Percentiles rank a stretch among this genome's conserved stretches.
Conservation (phyloP, 2,888 invertebrate genomes). For the Azorinus chamasolen region DNA sequence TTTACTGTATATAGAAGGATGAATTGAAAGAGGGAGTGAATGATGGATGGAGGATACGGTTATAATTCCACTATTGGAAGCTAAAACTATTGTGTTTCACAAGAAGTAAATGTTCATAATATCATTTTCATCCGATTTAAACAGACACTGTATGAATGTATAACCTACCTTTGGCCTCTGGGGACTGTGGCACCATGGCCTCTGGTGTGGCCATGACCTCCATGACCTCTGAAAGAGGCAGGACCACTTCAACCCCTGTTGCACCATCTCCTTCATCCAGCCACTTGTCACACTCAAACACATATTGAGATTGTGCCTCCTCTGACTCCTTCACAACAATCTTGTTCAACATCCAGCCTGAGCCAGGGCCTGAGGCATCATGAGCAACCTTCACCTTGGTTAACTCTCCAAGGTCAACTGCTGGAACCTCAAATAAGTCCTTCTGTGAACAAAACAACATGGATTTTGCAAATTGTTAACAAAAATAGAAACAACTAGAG, state of each 20-base stretch:
- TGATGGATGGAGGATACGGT: no score
- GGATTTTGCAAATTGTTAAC: no score
- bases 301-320: conserved; percentile 58
- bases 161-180: conserved; percentile 5
- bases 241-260: conserved; percentile 49
- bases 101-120: no score
- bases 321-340: conserved; percentile 72
- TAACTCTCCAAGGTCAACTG: conserved; percentile 79
- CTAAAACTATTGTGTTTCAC: no score
- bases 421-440: conserved; percentile 80
- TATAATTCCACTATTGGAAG: no score
- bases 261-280: conserved; percentile 68
- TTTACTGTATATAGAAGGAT: no score
- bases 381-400: conserved; percentile 80
- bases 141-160: no score
- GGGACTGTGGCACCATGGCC: not conserved
- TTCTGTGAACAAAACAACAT: conserved; percentile 66
- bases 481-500: no score
- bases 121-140: no score
- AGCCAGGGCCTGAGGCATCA: conserved; percentile 79
- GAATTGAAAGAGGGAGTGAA: no score
- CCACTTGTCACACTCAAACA: conserved; percentile 76
- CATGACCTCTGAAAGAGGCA: conserved; percentile 52
- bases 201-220: conserved; percentile 32
- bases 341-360: conserved; percentile 80